Conservation (phyloP, 2,797 vertebrate genomes). For the Nyctalus aviator region DNA sequence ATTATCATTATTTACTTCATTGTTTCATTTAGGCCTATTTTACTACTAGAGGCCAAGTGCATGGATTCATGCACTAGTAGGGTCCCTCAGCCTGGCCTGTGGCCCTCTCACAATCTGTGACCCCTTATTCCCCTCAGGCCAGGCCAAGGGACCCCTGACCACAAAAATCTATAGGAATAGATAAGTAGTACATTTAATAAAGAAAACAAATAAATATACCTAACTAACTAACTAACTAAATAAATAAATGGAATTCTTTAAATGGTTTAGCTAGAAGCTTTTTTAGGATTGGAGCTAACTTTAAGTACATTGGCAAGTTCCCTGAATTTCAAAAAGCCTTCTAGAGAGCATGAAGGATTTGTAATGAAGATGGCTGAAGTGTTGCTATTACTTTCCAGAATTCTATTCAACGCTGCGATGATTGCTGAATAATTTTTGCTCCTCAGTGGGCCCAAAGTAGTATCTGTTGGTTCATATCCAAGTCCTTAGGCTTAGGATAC, state of each 20-base stretch:
- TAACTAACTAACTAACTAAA: not conserved
- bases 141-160: too few species aligned
- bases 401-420: slow-evolving; percentile 55
- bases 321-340: not conserved
- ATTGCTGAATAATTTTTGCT: slow-evolving; percentile 75
- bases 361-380: slow-evolving; percentile 56
- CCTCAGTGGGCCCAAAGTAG: slow-evolving; percentile 43
- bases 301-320: slow-evolving; percentile 11
- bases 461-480: slow-evolving; percentile 60
- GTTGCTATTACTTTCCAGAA: slow-evolving; percentile 57
- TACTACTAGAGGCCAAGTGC: not conserved
- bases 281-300: slow-evolving; percentile 17
- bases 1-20: slow-evolving; percentile 3
- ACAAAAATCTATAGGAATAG: not conserved
- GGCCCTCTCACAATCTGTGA: too few species aligned
- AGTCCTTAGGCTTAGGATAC: slow-evolving; percentile 61
- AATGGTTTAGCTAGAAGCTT: not conserved
- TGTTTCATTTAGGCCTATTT: slow-evolving; percentile 24
- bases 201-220: not conserved
- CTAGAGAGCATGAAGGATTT: slow-evolving; percentile 58
- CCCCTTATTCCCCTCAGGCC: too few species aligned
- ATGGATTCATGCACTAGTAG: too few species aligned
- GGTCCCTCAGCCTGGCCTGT: too few species aligned
- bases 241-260: not conserved
- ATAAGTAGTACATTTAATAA: not conserved